Conservation (phyloP, 1,140 invertebrate species). For the Drosophila saltans region DNA sequence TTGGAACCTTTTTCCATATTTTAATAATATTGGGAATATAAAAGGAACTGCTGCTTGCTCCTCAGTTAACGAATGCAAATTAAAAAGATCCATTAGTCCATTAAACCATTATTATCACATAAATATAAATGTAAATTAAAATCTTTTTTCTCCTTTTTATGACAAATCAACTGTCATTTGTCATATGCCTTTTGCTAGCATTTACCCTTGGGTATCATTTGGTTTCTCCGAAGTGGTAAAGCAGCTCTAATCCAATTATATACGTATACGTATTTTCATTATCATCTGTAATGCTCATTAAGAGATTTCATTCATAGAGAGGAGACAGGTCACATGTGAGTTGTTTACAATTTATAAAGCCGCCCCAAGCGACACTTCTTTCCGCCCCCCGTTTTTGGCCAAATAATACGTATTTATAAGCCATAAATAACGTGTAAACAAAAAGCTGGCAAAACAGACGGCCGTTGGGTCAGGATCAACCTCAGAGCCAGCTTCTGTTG, state of each 20-base stretch:
- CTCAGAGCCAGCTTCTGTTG: constrained; percentile 35
- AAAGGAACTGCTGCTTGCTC: too few species aligned
- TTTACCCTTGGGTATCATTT: constrained; percentile 7
- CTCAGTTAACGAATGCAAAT: too few species aligned
- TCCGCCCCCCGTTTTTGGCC: background rate
- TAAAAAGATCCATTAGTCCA: too few species aligned
- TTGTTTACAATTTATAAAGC: constrained; percentile 68
- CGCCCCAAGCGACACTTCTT: constrained; percentile 8
- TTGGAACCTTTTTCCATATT: too few species aligned
- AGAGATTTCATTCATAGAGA: constrained; percentile 53
- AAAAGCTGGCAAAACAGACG: constrained; percentile 66
- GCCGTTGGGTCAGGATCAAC: constrained; percentile 41
- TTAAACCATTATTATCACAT: too few species aligned
- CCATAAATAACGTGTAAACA: constrained; percentile 80
- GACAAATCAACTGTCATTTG: background rate
- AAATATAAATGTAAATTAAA: too few species aligned
- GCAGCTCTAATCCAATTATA: constrained; percentile 63
- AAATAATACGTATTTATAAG: constrained; percentile 74
- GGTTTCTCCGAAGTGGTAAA: constrained; percentile 26
- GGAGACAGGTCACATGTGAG: constrained; percentile 61
- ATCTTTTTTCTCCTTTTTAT: background rate
- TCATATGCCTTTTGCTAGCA: background rate
- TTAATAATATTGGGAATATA: too few species aligned
- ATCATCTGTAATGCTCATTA: constrained; percentile 69
- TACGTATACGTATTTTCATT: constrained; percentile 62